phyloP scores from a whole-genome alignment of 2,888 invertebrate genomes.

The Nycteola revayana region DNA sequence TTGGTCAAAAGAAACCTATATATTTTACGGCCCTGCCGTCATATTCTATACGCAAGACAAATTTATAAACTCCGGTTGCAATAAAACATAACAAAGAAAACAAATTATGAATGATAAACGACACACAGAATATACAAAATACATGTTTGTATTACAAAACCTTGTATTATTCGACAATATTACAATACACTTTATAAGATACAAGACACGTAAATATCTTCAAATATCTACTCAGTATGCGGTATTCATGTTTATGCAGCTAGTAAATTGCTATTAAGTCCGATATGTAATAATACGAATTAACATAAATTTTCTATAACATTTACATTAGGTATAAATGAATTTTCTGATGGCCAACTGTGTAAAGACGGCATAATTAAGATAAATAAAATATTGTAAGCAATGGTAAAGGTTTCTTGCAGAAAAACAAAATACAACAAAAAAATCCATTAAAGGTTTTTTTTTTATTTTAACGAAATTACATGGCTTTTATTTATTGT shows the following conservation, averaged over 20 bases:
- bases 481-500: no score
- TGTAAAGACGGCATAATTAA: no score
- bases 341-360: slow-evolving; percentile 57
- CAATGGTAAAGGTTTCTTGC: no score
- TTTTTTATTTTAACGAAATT: no score
- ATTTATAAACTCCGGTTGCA: slow-evolving; percentile 31
- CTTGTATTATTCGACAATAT: slow-evolving; percentile 40
- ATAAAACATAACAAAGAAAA: slow-evolving; percentile 32
- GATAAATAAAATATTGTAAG: no score
- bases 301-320: slow-evolving; percentile 78
- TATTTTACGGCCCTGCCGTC: no score
- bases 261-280: slow-evolving; percentile 66
- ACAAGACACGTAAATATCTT: slow-evolving; percentile 45
- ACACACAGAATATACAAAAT: slow-evolving; percentile 24
- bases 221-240: slow-evolving; percentile 53
- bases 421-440: no score
- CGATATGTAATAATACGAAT: slow-evolving; percentile 75
- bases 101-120: slow-evolving; percentile 33
- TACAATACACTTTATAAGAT: slow-evolving; percentile 41
- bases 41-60: slow-evolving; percentile 16
- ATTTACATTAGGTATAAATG: slow-evolving; percentile 77
- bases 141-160: slow-evolving; percentile 32
- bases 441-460: no score
- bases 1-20: no score
- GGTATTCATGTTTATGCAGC: slow-evolving; percentile 64